Evolutionary conservation across 2,797 vertebrate species (phyloP), one percentile per base, ranked within the genome.

Genomic region (Cyclura pinguis): DNA sequence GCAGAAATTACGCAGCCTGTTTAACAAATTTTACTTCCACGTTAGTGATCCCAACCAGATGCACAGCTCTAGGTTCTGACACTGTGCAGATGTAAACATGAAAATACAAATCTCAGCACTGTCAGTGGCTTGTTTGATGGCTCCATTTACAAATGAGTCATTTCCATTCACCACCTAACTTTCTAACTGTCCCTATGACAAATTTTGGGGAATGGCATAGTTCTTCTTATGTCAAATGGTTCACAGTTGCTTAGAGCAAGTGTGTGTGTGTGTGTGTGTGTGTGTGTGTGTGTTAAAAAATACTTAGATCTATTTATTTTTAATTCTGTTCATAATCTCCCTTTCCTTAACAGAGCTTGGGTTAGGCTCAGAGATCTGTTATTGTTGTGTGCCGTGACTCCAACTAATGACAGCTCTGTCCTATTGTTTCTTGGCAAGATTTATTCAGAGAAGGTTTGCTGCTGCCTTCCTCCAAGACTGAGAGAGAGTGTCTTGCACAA

Each of bases 21-120:
- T 91, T 84, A 78, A 82, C 74, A 90, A 92, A 89, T 94, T 95
- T 95, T 89, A 86, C 90, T 96, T 96, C 93, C 91, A 92, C 12
- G 1, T 86, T 0, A 0, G 38, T 96, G 95, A 96, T 96, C 90
- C 72, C 95, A 93, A 93, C 91, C 96, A 96, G 95, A 94, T 89
- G 87, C 90, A 55, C 1, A 4, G n/a, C 84, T 0, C 0, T 81
- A 35, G 67, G 85, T 27, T 64, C 91, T 95, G 92, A 96, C 57
- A 59, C 67, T 96, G 95, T 90, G 92, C 95, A 96, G 95, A 86
- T 93, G 78, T 93, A 94, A 94, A 91, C 91, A 89, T 93, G 59
- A 89, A 91, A 91, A 91, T 93, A 92, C 91, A 84, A 92, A 18
- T 20, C 86, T 95, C 94, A 92, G 93, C 88, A 92, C 84, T 93